A percentile compares a stretch with the other conserved stretches of the same genome.
phyloP scores from a whole-genome alignment of 2,888 invertebrate species.

The Drosophila anceps region DNA sequence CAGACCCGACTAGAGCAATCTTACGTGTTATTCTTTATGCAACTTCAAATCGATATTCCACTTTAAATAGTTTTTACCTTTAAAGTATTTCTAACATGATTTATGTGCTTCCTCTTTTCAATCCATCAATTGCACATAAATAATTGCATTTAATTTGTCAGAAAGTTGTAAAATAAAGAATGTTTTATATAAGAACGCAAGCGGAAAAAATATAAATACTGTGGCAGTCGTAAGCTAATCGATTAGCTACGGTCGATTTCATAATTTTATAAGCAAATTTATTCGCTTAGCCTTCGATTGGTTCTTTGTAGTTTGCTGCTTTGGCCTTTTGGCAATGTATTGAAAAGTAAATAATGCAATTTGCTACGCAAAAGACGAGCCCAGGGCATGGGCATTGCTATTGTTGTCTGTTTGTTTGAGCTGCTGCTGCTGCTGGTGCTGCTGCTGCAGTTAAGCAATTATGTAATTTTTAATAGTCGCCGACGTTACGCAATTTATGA shows the following conservation, averaged over 20 bases:
- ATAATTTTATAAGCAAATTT: conserved; percentile 71
- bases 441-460: conserved; percentile 72
- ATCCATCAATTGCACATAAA: conserved; percentile 31
- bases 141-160: conserved; percentile 59
- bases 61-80: neutral
- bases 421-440: neutral
- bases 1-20: too few relatives aligned
- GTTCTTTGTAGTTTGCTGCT: conserved; percentile 11
- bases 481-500: conserved; percentile 68
- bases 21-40: too few relatives aligned
- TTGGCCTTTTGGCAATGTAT: conserved; percentile 53
- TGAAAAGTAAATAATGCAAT: conserved; percentile 74
- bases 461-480: conserved; percentile 76
- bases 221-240: conserved; percentile 48
- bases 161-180: neutral
- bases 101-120: conserved; percentile 7
- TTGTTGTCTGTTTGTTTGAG: conserved; percentile 38
- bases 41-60: neutral
- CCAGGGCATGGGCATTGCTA: conserved; percentile 17
- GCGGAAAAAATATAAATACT: conserved; percentile 39
- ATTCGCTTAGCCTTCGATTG: conserved; percentile 25
- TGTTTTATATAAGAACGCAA: conserved; percentile 3
- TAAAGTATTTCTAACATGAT: neutral
- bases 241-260: conserved; percentile 70
- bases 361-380: conserved; percentile 54